A percentile compares a stretch with the other conserved stretches of the same genome.
phyloP scores from a whole-genome alignment of 1,140 invertebrate genomes.

The Leptinotarsa defecta region DNA sequence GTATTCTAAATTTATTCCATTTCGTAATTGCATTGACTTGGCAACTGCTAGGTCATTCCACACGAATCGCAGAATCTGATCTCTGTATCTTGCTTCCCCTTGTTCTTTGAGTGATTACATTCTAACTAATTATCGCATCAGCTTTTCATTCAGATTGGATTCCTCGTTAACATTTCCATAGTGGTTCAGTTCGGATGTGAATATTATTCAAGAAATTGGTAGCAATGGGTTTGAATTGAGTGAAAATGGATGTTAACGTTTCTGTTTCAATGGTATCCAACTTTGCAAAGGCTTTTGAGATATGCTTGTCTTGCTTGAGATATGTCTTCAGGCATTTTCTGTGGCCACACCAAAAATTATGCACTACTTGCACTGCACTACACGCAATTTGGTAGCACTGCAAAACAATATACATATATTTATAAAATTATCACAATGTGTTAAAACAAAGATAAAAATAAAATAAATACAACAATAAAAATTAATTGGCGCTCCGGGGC shows the following conservation, averaged over 20 bases:
- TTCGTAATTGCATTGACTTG: constrained; percentile 46
- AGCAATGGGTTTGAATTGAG: background rate
- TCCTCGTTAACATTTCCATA: constrained; percentile 21
- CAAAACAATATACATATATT: no score
- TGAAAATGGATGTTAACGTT: background rate
- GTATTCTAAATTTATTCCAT: constrained; percentile 45
- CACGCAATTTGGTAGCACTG: no score
- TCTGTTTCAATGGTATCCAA: no score
- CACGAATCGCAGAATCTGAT: constrained; percentile 18
- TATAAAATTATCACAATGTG: no score
- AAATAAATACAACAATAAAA: no score
- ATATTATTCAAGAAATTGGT: background rate
- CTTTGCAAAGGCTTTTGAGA: no score
- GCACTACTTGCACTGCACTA: no score
- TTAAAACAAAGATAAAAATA: no score
- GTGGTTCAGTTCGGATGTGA: constrained; percentile 26
- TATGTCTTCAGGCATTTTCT: no score
- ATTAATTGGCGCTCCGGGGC: no score
- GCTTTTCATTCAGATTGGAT: constrained; percentile 35
- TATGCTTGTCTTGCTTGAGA: no score
- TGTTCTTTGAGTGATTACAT: constrained; percentile 36
- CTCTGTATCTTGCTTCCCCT: constrained; percentile 30
- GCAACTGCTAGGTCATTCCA: constrained; percentile 40
- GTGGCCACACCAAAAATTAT: no score
- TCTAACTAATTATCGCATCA: constrained; percentile 39